Evolutionary conservation across 2,888 invertebrate species (phyloP), one percentile per base, ranked within the genome.

Genomic region (Pandemis corylana): DNA sequence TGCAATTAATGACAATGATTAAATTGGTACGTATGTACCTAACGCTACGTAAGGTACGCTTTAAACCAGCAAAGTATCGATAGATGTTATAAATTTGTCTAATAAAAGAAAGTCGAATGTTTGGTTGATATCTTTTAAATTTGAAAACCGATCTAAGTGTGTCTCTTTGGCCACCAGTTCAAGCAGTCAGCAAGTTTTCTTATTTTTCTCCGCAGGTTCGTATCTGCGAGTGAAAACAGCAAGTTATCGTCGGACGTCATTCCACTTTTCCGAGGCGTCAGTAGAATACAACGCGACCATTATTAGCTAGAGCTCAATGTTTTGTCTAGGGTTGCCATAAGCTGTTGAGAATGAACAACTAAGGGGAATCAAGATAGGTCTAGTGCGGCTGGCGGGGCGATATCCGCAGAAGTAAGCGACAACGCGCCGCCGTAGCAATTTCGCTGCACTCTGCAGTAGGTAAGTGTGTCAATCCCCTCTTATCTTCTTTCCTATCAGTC

Each of bases 221-320:
- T 89, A 91, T 85, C 86, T 87, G 87, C 89, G 85, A 93, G 94
- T 94, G 93, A 94, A 94, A 94, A 92, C 89, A 86, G 85, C 90
- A 88, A 89, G 88, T 89, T 59, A 84, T 85, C 86, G 91, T 85
- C 86, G 91, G 89, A 92, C 93, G 92, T 93, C 93, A 94, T 92
- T 93, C 94, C 91, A 94, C 94, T 94, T 94, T 94, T 93, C 92
- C 91, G 88, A 90, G 85, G 89, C 89, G 87, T 91, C 88, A 89
- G 89, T 90, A 88, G 89, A 89, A 89, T 85, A 87, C 85, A 88
- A 88, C 82, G 77, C 80, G 81, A 81, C 93, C 87, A 88, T 68
- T 77, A 61, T 87, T 82, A 20, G 75, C 77, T 75, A 80, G 92
- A 87, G 76, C 91, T 86, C 76, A 70, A 78, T 80, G 79, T 80